These are phyloP conservation scores for Standfussiana lucernea DNA, from an alignment of 2,888 invertebrate genomes.

Conservation along the genomic window DNA sequence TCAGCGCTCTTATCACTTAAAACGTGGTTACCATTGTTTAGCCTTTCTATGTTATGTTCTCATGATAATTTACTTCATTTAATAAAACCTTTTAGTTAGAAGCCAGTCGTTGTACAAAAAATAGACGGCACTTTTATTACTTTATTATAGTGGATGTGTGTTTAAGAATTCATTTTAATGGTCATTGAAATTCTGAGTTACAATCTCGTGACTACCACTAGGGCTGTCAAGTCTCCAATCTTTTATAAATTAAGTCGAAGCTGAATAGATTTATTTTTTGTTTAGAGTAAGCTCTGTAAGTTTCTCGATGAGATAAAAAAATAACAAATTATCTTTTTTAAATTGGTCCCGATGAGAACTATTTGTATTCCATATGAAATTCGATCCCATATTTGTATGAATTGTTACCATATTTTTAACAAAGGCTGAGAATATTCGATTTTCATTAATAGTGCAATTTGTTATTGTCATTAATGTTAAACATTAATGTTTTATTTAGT, in stretches of 20 bases:
- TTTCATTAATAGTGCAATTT: background rate
- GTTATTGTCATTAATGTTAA: background rate
- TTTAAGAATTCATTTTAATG: constrained; percentile 42
- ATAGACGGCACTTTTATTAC: constrained; percentile 31
- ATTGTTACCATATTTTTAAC: constrained; percentile 8
- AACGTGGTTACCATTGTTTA: constrained; percentile 15
- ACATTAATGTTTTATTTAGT: background rate
- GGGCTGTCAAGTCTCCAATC: constrained; percentile 35
- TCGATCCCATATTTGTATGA: background rate
- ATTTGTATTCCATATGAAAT: background rate
- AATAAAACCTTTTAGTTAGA: constrained; percentile 21
- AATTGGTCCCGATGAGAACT: background rate
- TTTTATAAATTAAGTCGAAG: background rate
- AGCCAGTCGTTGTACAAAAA: constrained; percentile 23
- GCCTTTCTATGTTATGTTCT: constrained; percentile 8
- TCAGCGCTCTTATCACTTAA: background rate
- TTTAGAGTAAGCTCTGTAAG: background rate
- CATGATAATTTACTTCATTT: constrained; percentile 12
- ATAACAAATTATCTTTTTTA: constrained; percentile 17
- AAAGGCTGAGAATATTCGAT: background rate
- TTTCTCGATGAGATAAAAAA: constrained; percentile 3
- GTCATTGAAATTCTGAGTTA: constrained; percentile 33
- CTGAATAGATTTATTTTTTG: background rate
- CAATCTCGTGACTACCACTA: constrained; percentile 31
- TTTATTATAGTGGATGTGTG: constrained; percentile 11